These are phyloP conservation scores for Rhinoraja longicauda DNA, from an alignment of 2,797 vertebrate species.

Conservation along the genomic window DNA sequence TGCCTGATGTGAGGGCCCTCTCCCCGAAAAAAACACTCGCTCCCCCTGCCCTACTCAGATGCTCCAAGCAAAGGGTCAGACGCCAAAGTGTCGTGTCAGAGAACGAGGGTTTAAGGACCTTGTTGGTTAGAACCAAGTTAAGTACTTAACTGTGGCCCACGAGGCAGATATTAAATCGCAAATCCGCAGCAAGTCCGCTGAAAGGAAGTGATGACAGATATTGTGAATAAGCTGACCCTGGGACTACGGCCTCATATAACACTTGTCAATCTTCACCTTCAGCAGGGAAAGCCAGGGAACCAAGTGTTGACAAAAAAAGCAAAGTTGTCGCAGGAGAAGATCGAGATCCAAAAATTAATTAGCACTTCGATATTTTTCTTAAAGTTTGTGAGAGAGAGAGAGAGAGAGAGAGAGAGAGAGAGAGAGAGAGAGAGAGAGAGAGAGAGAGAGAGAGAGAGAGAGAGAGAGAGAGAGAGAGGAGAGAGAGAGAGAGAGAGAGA, in stretches of 20 bases:
- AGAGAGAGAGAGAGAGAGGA: not conserved
- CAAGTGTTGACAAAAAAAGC: slow-evolving; percentile 28
- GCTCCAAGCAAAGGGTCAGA: not conserved
- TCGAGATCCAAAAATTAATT: slow-evolving; percentile 23
- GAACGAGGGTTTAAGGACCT: slow-evolving; percentile 43
- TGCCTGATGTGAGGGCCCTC: not conserved
- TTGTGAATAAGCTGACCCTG: slow-evolving; percentile 55
- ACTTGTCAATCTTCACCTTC: slow-evolving; percentile 53
- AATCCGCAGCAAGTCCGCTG: slow-evolving; percentile 47
- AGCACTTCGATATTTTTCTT: slow-evolving; percentile 17
- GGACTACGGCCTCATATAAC: slow-evolving; percentile 51
- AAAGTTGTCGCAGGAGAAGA: not conserved
- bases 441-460: not conserved
- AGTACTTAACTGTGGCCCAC: slow-evolving; percentile 48
- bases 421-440: not conserved
- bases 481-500: not conserved
- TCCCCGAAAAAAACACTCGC: too few species aligned
- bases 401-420: not conserved
- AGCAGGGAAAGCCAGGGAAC: not conserved
- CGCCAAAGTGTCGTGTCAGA: not conserved
- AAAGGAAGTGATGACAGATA: slow-evolving; percentile 62
- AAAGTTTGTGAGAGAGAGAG: not conserved
- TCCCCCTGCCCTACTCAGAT: not conserved
- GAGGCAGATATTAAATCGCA: slow-evolving; percentile 60
- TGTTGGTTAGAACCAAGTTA: slow-evolving; percentile 47